These are phyloP conservation scores for Dicerorhinus sumatrensis DNA, from an alignment of 2,113 vertebrate species.

Conservation along the genomic window DNA sequence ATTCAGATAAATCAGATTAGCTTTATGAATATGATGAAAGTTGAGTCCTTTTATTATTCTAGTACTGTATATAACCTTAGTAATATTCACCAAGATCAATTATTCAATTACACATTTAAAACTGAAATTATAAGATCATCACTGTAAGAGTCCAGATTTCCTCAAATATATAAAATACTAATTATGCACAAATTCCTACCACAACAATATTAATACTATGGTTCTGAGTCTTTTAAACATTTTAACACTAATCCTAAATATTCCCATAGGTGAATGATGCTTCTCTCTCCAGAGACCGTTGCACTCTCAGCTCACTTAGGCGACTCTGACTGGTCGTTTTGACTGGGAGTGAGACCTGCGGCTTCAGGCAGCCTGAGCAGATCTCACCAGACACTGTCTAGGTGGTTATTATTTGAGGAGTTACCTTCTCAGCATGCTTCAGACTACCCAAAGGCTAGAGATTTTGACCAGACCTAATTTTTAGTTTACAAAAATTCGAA, in stretches of 20 bases:
- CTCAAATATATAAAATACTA: neutral
- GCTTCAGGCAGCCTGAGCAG: neutral
- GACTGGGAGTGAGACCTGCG: neutral
- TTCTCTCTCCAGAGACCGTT: neutral
- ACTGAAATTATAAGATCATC: neutral
- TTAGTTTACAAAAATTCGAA: neutral
- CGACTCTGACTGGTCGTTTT: neutral
- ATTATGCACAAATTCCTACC: neutral
- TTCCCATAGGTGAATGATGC: neutral
- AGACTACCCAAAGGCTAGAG: neutral
- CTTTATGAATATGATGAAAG: constrained; percentile 16
- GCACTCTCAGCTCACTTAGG: neutral
- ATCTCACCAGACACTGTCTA: neutral
- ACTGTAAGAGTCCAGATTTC: neutral
- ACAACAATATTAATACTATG: neutral
- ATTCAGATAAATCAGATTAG: constrained; percentile 59
- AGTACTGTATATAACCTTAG: neutral
- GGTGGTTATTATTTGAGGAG: neutral
- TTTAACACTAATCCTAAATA: constrained; percentile 23
- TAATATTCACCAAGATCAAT: constrained; percentile 5
- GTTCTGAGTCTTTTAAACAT: neutral
- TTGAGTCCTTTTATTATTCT: constrained; percentile 28
- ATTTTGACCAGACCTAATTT: neutral
- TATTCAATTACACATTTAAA: constrained; percentile 38
- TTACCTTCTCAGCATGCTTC: neutral